phyloP scores from a whole-genome alignment of 2,888 invertebrate genomes.

The Corbicula japonica region DNA sequence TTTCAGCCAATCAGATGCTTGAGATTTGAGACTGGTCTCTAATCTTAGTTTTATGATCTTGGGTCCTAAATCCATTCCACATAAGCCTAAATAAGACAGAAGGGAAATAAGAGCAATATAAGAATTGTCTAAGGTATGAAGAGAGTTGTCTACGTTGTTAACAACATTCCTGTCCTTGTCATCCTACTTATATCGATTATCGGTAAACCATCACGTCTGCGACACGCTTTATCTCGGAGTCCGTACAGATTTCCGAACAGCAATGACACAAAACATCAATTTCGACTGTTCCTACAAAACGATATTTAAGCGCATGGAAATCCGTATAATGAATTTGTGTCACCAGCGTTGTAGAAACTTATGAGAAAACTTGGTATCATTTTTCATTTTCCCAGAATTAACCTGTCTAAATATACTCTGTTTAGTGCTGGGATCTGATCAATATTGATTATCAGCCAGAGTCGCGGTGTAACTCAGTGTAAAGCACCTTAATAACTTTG shows the following conservation, averaged over 20 bases:
- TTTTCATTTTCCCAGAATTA: slow-evolving; percentile 16
- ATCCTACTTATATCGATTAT: slow-evolving; percentile 39
- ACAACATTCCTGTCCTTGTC: slow-evolving; percentile 13
- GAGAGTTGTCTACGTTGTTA: no score
- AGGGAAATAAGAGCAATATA: no score
- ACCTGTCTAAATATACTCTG: slow-evolving; percentile 44
- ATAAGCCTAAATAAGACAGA: no score
- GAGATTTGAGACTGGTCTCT: no score
- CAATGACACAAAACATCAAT: slow-evolving; percentile 38
- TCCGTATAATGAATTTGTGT: slow-evolving; percentile 26
- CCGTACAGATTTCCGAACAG: slow-evolving; percentile 34
- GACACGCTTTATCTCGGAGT: slow-evolving; percentile 32
- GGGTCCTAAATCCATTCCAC: no score
- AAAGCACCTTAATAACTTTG: slow-evolving; percentile 70
- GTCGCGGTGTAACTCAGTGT: slow-evolving; percentile 64
- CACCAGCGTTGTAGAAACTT: slow-evolving; percentile 17
- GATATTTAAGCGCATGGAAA: slow-evolving; percentile 37
- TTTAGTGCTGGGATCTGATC: slow-evolving; percentile 52
- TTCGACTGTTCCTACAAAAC: slow-evolving; percentile 30
- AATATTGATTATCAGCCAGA: slow-evolving; percentile 62
- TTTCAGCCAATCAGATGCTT: no score
- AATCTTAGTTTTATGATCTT: no score
- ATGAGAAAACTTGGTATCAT: slow-evolving; percentile 7
- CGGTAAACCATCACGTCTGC: slow-evolving; percentile 25
- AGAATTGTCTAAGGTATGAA: no score